A percentile compares a stretch with the other conserved stretches of the same genome.
Evolutionary conservation across 2,888 invertebrate species (phyloP).

Genomic region (Odontothrips loti): DNA sequence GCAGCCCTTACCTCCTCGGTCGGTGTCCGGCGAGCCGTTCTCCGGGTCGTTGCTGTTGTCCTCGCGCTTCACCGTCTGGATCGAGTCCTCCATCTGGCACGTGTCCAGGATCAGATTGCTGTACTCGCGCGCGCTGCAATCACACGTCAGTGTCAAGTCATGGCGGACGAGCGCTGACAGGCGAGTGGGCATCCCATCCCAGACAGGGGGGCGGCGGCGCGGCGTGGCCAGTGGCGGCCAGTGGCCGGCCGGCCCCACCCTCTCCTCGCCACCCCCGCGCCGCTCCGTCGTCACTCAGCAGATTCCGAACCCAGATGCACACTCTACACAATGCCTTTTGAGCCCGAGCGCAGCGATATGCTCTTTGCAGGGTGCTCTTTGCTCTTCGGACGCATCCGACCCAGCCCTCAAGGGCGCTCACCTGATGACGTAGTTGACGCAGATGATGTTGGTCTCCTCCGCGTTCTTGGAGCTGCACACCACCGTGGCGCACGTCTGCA

Average conservation of each 20-base stretch:
- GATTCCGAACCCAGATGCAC: no score
- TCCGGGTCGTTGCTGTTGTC: conserved; percentile 76
- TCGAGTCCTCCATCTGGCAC: conserved; percentile 83
- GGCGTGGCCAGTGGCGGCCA: no score
- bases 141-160: not conserved
- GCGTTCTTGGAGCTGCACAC: conserved; percentile 93
- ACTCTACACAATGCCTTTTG: no score
- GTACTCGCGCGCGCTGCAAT: conserved; percentile 76
- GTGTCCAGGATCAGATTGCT: conserved; percentile 90
- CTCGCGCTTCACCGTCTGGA: conserved; percentile 74
- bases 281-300: no score
- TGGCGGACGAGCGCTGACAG: not conserved
- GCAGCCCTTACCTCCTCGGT: conserved; percentile 63
- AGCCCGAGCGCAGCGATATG: no score
- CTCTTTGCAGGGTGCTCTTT: no score
- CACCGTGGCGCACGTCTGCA: conserved; percentile 95
- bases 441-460: conserved; percentile 95
- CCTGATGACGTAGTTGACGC: conserved; percentile 96
- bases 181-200: no score
- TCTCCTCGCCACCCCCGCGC: no score
- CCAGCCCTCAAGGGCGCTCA: conserved; percentile 46
- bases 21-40: conserved; percentile 82
- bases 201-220: no score
- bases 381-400: not conserved
- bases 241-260: no score